phyloP scores from a whole-genome alignment of 1,140 invertebrate genomes.

The Drosophila repleta region DNA sequence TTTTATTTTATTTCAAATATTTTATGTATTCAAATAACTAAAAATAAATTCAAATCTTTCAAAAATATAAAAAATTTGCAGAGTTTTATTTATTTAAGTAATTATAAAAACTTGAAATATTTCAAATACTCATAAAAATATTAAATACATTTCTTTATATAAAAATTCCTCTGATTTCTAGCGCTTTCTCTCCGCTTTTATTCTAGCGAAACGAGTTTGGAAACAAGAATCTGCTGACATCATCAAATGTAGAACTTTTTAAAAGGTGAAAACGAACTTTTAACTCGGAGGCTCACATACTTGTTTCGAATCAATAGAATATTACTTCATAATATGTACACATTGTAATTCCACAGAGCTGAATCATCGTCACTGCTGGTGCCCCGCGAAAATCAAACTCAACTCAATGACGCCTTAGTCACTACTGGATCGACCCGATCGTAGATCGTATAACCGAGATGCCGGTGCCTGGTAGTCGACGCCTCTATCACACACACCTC shows the following conservation, averaged over 20 bases:
- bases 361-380: conserved; percentile 9
- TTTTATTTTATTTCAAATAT: too few species aligned
- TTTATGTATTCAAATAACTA: too few species aligned
- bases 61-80: too few species aligned
- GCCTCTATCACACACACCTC: too few species aligned
- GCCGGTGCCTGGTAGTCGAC: conserved; percentile 22
- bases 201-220: conserved; percentile 6
- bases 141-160: not conserved
- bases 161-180: not conserved
- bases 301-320: conserved; percentile 4
- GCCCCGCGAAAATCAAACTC: not conserved
- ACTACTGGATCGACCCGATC: conserved; percentile 19
- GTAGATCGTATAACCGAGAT: conserved; percentile 33
- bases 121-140: not conserved
- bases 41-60: too few species aligned
- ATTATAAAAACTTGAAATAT: too few species aligned
- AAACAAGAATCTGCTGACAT: conserved; percentile 10
- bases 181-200: not conserved
- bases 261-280: not conserved
- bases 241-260: conserved; percentile 1
- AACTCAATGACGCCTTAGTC: conserved; percentile 4
- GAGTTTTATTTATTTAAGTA: too few species aligned
- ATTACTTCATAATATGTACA: not conserved
- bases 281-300: not conserved
- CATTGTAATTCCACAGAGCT: conserved; percentile 13